Evolutionary conservation across 2,888 invertebrate genomes (phyloP), one percentile per base, ranked within the genome.

Genomic region (Chymomyza caudatula): DNA sequence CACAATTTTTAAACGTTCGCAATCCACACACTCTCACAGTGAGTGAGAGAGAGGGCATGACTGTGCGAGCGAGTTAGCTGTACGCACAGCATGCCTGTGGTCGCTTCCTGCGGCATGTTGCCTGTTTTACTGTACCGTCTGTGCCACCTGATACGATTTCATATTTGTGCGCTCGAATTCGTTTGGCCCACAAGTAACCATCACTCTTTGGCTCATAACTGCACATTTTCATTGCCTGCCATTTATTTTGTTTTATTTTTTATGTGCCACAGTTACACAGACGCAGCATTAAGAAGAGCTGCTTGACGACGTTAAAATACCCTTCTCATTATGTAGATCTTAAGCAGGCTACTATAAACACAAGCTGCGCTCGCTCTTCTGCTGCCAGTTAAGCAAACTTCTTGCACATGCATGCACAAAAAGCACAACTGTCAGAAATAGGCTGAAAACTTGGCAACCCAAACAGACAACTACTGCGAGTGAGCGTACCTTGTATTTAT

Each of bases 61-160:
- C 17, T 17, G 56, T 37, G 29, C 29, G 11, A 37, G 3, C 29
- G 11, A 37, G 11, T 37, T 37, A 11, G 62, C 56, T 67, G 65
- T 52, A 47, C 51, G 56, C 51, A 42, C 57, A 29, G 4, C 29
- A 15, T 49, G 55, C 53, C 59, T 25, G 42, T 49, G 8, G 19
- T 42, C 44, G 42, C 52, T 23, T 22, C 29, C 47, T 52, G n/a
- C 22, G 15, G 54, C 58, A 51, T 55, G 59, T 15, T 57, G 63
- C 54, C 37, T 13, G 23, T 55, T 23, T 19, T 25, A 23, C 70
- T 49, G 60, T 49, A 47, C 49, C 55, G 58, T 54, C 55, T 70
- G 72, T 77, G 79, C 85, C 78, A 80, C 77, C 88, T 85, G 79
- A 85, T 84, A 77, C 85, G 79, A 81, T 78, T 85, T 83, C 73